phyloP scores from a whole-genome alignment of 2,888 invertebrate species.

The Synergus gifuensis region DNA sequence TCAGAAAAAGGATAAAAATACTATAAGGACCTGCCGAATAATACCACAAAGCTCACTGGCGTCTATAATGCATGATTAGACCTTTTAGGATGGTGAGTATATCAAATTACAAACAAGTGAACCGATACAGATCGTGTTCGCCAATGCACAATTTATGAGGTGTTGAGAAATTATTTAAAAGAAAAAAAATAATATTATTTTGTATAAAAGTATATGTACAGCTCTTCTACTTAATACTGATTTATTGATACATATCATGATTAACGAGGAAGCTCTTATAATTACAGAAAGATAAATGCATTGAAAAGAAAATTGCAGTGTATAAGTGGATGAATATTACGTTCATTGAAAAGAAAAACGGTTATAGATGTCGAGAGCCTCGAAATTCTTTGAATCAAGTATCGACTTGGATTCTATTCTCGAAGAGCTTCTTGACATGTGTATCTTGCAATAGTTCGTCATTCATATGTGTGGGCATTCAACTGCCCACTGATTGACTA shows the following conservation, averaged over 20 bases:
- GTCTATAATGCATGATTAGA: constrained; percentile 48
- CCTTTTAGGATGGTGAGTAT: constrained; percentile 50
- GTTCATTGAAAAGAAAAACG: constrained; percentile 4
- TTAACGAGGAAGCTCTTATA: neutral
- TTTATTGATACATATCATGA: neutral
- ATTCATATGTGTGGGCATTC: constrained; percentile 28
- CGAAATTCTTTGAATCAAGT: constrained; percentile 31
- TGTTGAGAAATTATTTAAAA: neutral
- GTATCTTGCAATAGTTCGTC: constrained; percentile 17
- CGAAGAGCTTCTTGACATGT: constrained; percentile 18
- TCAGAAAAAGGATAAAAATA: constrained; percentile 23
- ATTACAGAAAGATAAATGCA: neutral
- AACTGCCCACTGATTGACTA: constrained; percentile 16
- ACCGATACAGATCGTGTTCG: constrained; percentile 39
- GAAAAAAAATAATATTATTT: neutral
- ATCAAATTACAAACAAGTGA: constrained; percentile 47
- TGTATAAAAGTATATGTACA: neutral
- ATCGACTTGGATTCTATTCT: constrained; percentile 24
- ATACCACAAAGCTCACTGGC: constrained; percentile 48
- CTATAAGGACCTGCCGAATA: constrained; percentile 34
- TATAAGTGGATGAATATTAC: neutral
- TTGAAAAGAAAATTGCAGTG: neutral
- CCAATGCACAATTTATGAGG: neutral
- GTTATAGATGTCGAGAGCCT: neutral
- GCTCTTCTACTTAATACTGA: neutral